A percentile compares a stretch with the other conserved stretches of the same genome.
Conservation (phyloP, 2,888 invertebrate genomes). For the Melanotus villosus region DNA sequence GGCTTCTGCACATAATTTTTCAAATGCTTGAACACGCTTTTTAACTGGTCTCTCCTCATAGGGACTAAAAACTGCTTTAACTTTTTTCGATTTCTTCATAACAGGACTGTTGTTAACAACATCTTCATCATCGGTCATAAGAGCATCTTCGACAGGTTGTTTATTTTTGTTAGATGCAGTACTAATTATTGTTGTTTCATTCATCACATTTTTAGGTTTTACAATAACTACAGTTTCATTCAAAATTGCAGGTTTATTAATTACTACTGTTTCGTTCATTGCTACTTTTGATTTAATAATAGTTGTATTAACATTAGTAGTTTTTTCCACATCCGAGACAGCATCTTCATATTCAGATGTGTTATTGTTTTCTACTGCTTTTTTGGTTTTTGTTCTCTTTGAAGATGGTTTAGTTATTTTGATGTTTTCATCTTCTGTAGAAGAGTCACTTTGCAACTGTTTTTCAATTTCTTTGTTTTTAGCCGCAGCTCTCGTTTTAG, state of each 20-base stretch:
- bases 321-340: constrained; percentile 46
- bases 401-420: neutral
- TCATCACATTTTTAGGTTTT: constrained; percentile 25
- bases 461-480: constrained; percentile 30
- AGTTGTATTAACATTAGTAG: neutral
- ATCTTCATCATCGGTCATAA: constrained; percentile 59
- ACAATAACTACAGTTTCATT: constrained; percentile 48
- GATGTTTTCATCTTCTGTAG: constrained; percentile 27
- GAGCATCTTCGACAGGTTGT: constrained; percentile 38
- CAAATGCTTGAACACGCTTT: constrained; percentile 75
- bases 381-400: constrained; percentile 24
- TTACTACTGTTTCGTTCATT: constrained; percentile 6
- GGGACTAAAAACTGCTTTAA: constrained; percentile 69
- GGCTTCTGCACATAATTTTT: constrained; percentile 61
- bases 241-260: neutral
- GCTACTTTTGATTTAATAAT: neutral
- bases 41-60: constrained; percentile 74
- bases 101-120: constrained; percentile 38
- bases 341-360: constrained; percentile 68
- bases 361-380: constrained; percentile 2
- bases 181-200: constrained; percentile 21
- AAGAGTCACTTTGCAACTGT: constrained; percentile 9
- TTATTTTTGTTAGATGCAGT: constrained; percentile 32
- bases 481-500: constrained; percentile 42
- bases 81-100: constrained; percentile 38